Percentiles rank a stretch among this genome's conserved stretches.
phyloP scores from a whole-genome alignment of 2,888 invertebrate genomes.

The Galeopsomyia nigrocyanea region DNA sequence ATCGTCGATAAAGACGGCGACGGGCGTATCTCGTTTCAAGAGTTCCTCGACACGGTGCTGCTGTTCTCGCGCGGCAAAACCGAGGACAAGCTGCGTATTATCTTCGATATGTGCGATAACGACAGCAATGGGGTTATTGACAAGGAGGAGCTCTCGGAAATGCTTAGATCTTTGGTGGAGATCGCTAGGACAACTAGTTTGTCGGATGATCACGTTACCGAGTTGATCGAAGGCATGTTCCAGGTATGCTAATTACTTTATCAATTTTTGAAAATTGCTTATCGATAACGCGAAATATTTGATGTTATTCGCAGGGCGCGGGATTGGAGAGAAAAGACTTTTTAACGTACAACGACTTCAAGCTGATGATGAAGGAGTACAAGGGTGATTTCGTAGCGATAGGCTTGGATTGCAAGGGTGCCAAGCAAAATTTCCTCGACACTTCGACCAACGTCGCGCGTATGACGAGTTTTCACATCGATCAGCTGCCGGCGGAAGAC shows the following conservation, averaged over 20 bases:
- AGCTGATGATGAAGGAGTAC: conserved; percentile 96
- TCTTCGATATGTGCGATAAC: conserved; percentile 98
- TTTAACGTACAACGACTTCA: conserved; percentile 91
- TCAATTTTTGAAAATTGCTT: conserved; percentile 17
- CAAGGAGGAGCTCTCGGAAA: conserved; percentile 92
- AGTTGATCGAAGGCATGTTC: conserved; percentile 93
- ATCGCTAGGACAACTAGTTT: conserved; percentile 93
- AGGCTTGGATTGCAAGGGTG: conserved; percentile 94
- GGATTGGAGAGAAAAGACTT: conserved; percentile 92
- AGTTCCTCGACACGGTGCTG: conserved; percentile 94
- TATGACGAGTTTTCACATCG: conserved; percentile 95
- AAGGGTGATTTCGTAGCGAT: conserved; percentile 96
- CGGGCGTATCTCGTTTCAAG: conserved; percentile 94
- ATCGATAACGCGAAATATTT: neutral
- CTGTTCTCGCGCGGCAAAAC: conserved; percentile 93
- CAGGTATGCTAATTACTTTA: conserved; percentile 24
- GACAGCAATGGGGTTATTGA: conserved; percentile 95
- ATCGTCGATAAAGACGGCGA: conserved; percentile 96
- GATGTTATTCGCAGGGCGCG: conserved; percentile 76
- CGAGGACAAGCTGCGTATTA: conserved; percentile 92
- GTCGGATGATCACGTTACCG: conserved; percentile 91
- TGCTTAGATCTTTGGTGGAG: conserved; percentile 92
- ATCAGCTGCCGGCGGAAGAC: conserved; percentile 75
- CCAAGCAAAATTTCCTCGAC: conserved; percentile 94
- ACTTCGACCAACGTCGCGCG: conserved; percentile 95